phyloP scores from a whole-genome alignment of 2,888 invertebrate species.

The Labia minor region DNA sequence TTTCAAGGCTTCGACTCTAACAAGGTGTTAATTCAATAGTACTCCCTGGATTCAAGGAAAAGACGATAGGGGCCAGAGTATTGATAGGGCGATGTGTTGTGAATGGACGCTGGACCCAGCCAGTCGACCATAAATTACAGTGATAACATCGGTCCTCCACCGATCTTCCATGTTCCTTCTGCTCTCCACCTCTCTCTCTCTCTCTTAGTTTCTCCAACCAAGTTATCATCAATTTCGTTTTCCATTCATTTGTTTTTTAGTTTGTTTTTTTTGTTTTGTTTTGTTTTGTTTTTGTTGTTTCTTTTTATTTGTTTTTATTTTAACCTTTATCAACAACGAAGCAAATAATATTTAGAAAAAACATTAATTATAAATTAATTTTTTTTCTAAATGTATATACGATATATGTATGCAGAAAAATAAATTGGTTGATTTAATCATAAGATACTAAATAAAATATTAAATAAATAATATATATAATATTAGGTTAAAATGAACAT shows the following conservation, averaged over 20 bases:
- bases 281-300: too few species aligned
- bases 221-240: background rate
- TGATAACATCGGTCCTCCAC: slow-evolving; percentile 6
- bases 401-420: too few species aligned
- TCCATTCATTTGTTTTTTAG: background rate
- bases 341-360: background rate
- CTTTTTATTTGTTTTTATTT: too few species aligned
- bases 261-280: background rate
- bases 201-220: background rate
- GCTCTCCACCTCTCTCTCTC: background rate
- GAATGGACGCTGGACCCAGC: background rate
- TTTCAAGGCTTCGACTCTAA: background rate
- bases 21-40: slow-evolving; percentile 3
- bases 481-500: too few species aligned
- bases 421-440: too few species aligned
- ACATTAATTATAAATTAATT: too few species aligned
- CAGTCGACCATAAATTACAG: slow-evolving; percentile 4
- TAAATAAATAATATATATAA: too few species aligned
- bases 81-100: slow-evolving; percentile 13
- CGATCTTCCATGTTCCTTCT: slow-evolving; percentile 7
- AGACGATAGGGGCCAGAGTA: background rate
- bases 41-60: background rate
- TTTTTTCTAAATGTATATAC: too few species aligned
- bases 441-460: too few species aligned
- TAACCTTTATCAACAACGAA: too few species aligned